phyloP scores from a whole-genome alignment of 2,888 invertebrate species.

The Serrognathus titanus region DNA sequence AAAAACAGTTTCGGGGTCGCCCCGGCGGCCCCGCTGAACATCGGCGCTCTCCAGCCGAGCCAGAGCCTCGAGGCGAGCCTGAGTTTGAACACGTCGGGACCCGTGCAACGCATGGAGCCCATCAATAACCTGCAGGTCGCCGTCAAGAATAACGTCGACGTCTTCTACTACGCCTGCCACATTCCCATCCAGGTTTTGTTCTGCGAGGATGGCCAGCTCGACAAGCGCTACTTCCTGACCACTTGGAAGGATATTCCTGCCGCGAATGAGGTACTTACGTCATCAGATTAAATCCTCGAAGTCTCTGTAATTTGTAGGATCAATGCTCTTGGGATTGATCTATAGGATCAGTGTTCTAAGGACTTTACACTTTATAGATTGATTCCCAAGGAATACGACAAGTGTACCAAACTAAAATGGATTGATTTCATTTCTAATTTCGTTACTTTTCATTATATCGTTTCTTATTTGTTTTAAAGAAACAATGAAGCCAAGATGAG shows the following conservation, averaged over 20 bases:
- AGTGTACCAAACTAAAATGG: too few relatives aligned
- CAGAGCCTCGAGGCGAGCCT: constrained; percentile 76
- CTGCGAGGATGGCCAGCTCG: constrained; percentile 94
- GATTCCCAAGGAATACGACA: too few relatives aligned
- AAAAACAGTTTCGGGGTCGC: constrained; percentile 97
- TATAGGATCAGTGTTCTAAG: too few relatives aligned
- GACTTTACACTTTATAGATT: too few relatives aligned
- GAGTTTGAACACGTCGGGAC: constrained; percentile 77
- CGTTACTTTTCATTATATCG: too few relatives aligned
- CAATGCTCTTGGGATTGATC: too few relatives aligned
- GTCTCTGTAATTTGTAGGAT: neutral
- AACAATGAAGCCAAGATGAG: too few relatives aligned
- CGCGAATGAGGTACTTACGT: constrained; percentile 74
- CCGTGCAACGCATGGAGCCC: constrained; percentile 96
- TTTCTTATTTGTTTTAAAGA: too few relatives aligned
- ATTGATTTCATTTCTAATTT: too few relatives aligned
- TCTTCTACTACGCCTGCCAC: constrained; percentile 94
- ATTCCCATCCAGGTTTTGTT: constrained; percentile 92
- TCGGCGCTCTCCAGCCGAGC: constrained; percentile 76
- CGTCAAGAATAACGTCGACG: constrained; percentile 97
- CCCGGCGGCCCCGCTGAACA: constrained; percentile 78
- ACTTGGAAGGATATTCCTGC: constrained; percentile 99
- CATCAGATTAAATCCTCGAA: neutral
- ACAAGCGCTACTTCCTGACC: constrained; percentile 93
- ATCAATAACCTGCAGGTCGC: constrained; percentile 96